A percentile compares a stretch with the other conserved stretches of the same genome.
phyloP scores from a whole-genome alignment of 2,797 vertebrate genomes.

The Borostomias antarcticus region DNA sequence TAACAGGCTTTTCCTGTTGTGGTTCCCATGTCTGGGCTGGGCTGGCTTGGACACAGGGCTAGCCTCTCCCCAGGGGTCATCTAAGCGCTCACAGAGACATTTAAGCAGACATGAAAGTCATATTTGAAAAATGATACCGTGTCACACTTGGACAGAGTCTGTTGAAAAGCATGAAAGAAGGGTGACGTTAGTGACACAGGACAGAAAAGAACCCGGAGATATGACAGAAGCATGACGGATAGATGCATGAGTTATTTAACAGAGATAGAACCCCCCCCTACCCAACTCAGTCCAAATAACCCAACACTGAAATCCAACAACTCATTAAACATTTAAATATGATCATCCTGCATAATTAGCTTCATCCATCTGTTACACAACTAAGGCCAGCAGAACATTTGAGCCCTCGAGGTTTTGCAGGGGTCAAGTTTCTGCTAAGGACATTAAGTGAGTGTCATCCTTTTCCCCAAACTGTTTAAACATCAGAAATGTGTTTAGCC shows the following conservation, averaged over 20 bases:
- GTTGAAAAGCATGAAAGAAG: constrained; percentile 73
- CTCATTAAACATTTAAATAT: not conserved
- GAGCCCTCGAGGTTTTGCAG: not conserved
- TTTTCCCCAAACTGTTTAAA: not conserved
- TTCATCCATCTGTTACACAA: constrained; percentile 2
- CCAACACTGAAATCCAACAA: not conserved
- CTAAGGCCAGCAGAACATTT: constrained; percentile 13
- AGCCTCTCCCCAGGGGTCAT: constrained; percentile 48
- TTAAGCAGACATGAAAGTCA: constrained; percentile 68
- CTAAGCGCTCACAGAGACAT: constrained; percentile 46
- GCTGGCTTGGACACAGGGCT: constrained; percentile 10
- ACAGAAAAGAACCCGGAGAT: not conserved
- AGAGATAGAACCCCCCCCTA: not conserved
- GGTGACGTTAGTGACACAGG: constrained; percentile 25
- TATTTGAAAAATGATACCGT: constrained; percentile 72
- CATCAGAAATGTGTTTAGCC: not conserved
- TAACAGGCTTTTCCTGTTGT: constrained; percentile 40
- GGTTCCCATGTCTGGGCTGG: constrained; percentile 23
- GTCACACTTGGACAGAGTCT: constrained; percentile 77
- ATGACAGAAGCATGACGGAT: not conserved
- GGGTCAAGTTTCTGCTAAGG: constrained; percentile 1
- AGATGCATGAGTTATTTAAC: not conserved
- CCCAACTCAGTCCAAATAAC: not conserved
- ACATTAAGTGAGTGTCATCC: not conserved
- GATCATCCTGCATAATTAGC: constrained; percentile 3